Base-by-base conservation (phyloP, 2,888 invertebrate species). In the Drosophila prostipennis region DNA sequence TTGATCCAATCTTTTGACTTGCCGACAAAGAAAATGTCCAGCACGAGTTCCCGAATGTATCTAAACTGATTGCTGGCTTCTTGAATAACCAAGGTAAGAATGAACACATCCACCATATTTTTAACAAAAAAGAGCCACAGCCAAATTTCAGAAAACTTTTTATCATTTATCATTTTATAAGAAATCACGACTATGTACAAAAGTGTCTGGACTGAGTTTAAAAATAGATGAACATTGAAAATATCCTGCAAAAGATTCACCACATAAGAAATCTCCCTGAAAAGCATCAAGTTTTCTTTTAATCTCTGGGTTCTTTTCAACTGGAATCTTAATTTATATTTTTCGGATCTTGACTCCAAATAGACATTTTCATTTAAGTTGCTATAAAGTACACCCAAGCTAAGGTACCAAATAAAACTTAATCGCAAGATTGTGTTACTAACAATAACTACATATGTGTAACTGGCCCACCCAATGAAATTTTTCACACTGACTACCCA, bases 381-480 rank as follows among this genome's bases (percentile, higher is more conserved):
- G 2, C 10, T 4, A 14, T 32, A 58, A 0, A 58, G n/a, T 10
- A 23, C 14, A 0, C 32, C 42, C 23, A 53, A 19, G 14, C 58
- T 58, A 6, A 58, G 58, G n/a, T 58, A 42, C 52, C 40, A 53
- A 6, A 58, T 8, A 10, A 42, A 42, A 14, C 19, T 39, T 3
- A 58, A 23, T 10, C 53, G 13, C 7, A 58, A 11, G 2, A 45
- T 26, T 4, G 26, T n/a, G 8, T 26, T n/a, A 7, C 23, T 10
- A 1, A n/a, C n/a, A n/a, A 45, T 8, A n/a, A n/a, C 4, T 8
- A 45, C 26, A 45, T 45, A 45, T 26, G 45, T 45, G n/a, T 23
- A n/a, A 6, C 26, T 26, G 0, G 13, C 26, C n/a, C 26, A 45
- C 4, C 6, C n/a, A 1, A 45, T 7, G 0, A 45, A 0, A 8